Percentiles rank a stretch among this genome's conserved stretches.
These are phyloP conservation scores for Coenobita brevimanus DNA, from an alignment of 1,140 invertebrate genomes.

Conservation along the genomic window DNA sequence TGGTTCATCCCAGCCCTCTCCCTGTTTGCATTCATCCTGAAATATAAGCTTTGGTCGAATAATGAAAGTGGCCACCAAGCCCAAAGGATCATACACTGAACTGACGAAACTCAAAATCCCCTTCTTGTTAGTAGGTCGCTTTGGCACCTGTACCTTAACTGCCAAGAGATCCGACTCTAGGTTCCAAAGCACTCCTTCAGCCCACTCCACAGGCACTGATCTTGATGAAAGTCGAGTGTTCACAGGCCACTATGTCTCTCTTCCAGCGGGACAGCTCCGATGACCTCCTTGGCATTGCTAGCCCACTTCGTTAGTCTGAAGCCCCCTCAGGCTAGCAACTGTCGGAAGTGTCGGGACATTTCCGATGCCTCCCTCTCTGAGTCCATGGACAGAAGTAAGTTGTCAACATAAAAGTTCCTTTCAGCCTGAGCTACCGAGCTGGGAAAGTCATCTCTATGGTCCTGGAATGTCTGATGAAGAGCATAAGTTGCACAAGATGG, in stretches of 20 bases:
- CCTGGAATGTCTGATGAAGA: not conserved
- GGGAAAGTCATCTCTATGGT: no score
- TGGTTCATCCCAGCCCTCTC: not conserved
- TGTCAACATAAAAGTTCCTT: not conserved
- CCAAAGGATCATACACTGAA: no score
- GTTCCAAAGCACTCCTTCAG: not conserved
- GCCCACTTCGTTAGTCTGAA: no score
- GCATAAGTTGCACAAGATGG: conserved; percentile 17
- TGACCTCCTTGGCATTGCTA: no score
- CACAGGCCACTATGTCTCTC: no score
- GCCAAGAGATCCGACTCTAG: not conserved
- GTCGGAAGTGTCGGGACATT: not conserved
- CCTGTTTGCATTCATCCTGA: not conserved
- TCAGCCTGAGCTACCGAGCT: not conserved
- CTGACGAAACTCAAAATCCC: conserved; percentile 10
- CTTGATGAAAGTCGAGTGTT: no score
- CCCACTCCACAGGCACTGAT: not conserved
- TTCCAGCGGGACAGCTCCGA: no score
- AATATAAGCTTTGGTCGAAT: conserved; percentile 5
- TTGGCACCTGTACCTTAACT: not conserved
- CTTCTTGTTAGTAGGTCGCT: not conserved
- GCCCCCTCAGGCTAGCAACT: no score
- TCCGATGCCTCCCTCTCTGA: not conserved
- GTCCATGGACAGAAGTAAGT: not conserved
- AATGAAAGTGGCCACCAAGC: not conserved